Evolutionary conservation across 1,140 invertebrate genomes (phyloP).

Genomic region (Pseudachorutes palmiensis): DNA sequence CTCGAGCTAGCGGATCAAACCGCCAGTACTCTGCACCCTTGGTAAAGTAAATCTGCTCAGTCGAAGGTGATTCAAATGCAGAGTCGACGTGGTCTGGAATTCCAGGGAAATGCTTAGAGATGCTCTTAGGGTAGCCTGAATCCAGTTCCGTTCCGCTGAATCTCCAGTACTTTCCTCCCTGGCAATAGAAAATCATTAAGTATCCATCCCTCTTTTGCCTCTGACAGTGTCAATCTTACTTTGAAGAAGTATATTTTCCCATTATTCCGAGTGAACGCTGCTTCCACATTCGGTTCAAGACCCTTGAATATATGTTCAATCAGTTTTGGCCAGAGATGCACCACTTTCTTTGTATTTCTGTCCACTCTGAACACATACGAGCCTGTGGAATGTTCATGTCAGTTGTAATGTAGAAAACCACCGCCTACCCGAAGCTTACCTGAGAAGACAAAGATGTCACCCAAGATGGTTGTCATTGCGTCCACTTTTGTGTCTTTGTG

Average conservation of each 20-base stretch:
- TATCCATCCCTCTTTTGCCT: not conserved
- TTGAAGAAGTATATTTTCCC: constrained; percentile 48
- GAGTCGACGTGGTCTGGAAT: constrained; percentile 53
- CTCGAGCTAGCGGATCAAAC: constrained; percentile 69
- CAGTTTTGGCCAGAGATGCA: constrained; percentile 64
- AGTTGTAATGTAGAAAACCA: not conserved
- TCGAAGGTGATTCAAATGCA: constrained; percentile 12
- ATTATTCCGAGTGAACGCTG: constrained; percentile 47
- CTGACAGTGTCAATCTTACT: constrained; percentile 36
- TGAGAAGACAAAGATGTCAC: not conserved
- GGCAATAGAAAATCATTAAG: constrained; percentile 19
- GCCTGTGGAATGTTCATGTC: constrained; percentile 3
- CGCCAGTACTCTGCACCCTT: constrained; percentile 73
- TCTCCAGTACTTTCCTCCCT: constrained; percentile 84
- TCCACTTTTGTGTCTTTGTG: not conserved
- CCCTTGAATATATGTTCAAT: constrained; percentile 39
- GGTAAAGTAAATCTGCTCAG: constrained; percentile 17
- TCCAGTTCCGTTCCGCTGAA: constrained; percentile 74
- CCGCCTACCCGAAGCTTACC: not conserved
- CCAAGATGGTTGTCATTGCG: not conserved
- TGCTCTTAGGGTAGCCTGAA: constrained; percentile 79
- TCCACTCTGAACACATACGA: constrained; percentile 51
- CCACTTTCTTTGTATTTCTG: constrained; percentile 56
- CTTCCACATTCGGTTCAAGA: constrained; percentile 72
- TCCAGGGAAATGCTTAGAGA: constrained; percentile 80